A percentile compares a stretch with the other conserved stretches of the same genome.
Evolutionary conservation across 2,113 vertebrate species (phyloP).

Genomic region (Equus quagga): DNA sequence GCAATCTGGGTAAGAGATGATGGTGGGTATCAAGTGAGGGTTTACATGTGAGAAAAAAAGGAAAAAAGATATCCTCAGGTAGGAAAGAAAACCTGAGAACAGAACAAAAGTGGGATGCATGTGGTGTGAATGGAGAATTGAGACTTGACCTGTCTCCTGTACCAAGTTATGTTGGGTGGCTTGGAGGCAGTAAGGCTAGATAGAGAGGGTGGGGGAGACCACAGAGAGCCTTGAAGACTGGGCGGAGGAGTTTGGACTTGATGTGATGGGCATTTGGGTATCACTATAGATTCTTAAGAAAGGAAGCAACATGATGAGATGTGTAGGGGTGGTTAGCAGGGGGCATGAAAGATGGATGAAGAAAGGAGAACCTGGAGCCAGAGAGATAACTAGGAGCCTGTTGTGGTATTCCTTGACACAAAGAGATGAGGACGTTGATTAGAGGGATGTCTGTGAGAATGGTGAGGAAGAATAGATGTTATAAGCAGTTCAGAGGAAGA

Average conservation of each 20-base stretch:
- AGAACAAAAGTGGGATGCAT: background rate
- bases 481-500: constrained; percentile 28
- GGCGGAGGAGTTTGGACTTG: background rate
- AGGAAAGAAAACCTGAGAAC: background rate
- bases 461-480: background rate
- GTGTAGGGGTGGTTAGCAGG: constrained; percentile 18
- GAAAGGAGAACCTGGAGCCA: background rate
- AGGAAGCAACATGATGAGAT: background rate
- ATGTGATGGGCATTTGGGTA: background rate
- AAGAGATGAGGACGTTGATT: constrained; percentile 38
- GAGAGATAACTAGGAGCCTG: background rate
- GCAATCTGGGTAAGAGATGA: background rate
- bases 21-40: background rate
- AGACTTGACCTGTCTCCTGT: background rate
- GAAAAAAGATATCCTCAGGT: background rate
- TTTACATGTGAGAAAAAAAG: background rate
- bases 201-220: background rate
- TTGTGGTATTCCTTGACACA: constrained; percentile 13
- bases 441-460: constrained; percentile 42
- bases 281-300: background rate
- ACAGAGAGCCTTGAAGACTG: background rate
- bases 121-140: background rate
- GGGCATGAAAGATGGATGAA: background rate
- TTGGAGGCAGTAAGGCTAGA: background rate
- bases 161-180: background rate